A percentile compares a stretch with the other conserved stretches of the same genome.
These are phyloP conservation scores for Ptilonorhynchus violaceus DNA, from an alignment of 2,113 vertebrate species.

Conservation along the genomic window DNA sequence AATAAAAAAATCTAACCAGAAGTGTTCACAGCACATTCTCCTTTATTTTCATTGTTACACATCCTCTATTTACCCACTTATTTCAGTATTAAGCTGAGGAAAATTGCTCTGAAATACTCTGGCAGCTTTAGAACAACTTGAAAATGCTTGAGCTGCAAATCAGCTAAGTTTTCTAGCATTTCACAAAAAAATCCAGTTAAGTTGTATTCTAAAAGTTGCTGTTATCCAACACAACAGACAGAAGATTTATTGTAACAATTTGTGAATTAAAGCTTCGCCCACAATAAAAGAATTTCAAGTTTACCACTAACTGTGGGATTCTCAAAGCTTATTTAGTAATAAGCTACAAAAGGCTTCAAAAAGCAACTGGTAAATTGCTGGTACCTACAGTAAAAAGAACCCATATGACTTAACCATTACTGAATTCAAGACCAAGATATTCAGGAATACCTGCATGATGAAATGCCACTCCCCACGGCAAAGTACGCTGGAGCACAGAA, in stretches of 20 bases:
- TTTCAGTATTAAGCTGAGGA: not conserved
- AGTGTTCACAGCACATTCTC: rapidly evolving
- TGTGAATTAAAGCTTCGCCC: not conserved
- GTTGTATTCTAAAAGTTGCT: not conserved
- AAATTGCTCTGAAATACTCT: not conserved
- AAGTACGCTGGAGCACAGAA: slow-evolving; percentile 82
- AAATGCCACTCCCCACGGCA: slow-evolving; percentile 93
- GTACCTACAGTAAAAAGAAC: not conserved
- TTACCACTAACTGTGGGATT: not conserved
- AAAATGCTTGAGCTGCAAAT: not conserved
- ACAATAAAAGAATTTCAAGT: not conserved
- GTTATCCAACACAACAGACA: not conserved
- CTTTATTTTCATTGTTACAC: not conserved
- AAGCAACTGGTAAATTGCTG: not conserved
- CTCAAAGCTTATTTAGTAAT: not conserved
- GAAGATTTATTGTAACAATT: not conserved
- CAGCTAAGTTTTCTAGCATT: not conserved
- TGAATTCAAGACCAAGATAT: not conserved
- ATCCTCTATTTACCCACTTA: not conserved
- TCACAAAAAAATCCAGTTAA: not conserved
- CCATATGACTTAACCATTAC: not conserved
- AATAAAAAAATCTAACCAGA: not conserved
- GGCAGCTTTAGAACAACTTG: not conserved
- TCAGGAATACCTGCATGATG: slow-evolving; percentile 91
- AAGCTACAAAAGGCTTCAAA: not conserved